Evolutionary conservation across 2,113 vertebrate species (phyloP).

Genomic region (Crotalus tigris): DNA sequence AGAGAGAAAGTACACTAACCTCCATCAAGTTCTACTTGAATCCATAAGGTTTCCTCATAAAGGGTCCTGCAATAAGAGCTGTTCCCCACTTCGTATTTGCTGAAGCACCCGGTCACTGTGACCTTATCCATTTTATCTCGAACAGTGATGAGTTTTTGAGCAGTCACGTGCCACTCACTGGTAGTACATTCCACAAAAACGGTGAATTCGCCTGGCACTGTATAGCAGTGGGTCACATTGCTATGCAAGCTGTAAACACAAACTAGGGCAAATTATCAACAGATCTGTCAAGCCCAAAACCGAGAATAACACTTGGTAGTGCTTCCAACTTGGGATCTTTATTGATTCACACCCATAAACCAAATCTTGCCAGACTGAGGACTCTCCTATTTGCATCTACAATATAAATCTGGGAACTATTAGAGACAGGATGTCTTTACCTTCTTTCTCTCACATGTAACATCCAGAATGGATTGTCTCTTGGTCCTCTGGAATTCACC

Average conservation of each 20-base stretch:
- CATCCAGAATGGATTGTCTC: neutral
- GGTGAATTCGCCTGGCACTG: constrained; percentile 74
- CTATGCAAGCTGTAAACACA: constrained; percentile 64
- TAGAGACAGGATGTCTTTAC: neutral
- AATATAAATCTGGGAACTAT: neutral
- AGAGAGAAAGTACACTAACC: constrained; percentile 66
- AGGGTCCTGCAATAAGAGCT: constrained; percentile 68
- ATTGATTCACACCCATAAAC: neutral
- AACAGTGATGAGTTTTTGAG: constrained; percentile 77
- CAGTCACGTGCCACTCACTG: constrained; percentile 87
- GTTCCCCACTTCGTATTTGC: constrained; percentile 65
- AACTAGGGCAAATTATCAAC: neutral
- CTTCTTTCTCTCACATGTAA: neutral
- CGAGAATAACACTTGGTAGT: neutral
- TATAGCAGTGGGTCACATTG: constrained; percentile 78
- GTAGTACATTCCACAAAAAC: constrained; percentile 84
- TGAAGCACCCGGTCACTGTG: constrained; percentile 71
- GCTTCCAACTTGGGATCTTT: neutral
- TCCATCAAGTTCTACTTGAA: constrained; percentile 77
- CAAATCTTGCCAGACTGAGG: neutral
- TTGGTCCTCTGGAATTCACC: neutral
- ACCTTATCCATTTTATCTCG: constrained; percentile 73
- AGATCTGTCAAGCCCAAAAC: neutral
- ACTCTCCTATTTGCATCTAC: neutral
- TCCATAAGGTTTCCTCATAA: constrained; percentile 68